Evolutionary conservation across 2,113 vertebrate genomes (phyloP), one percentile per base, ranked within the genome.

Genomic region (Bubalus kerabau): DNA sequence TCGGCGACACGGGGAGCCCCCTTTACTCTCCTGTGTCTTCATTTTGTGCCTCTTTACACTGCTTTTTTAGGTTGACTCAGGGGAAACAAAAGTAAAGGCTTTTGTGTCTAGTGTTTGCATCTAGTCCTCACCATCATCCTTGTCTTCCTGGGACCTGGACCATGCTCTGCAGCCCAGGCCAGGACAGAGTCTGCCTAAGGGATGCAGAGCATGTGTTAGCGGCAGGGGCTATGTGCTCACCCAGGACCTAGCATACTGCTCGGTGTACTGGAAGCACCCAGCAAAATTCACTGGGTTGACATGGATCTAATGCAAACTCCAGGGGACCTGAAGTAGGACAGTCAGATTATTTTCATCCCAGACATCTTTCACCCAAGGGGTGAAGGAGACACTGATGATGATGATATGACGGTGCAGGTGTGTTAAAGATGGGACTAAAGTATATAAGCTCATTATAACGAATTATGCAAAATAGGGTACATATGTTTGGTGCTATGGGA

Each of bases 1-100:
- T 30, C 0, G 2, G 26, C 9, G 16, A 2, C 19, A 17, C 1
- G 1, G 32, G n/a, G 43, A 74, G 12, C 21, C 67, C 56, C 15
- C 0, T 30, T 71, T 46, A 19, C 26, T n/a, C n/a, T 32, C 8
- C 40, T 7, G 40, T 7, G 1, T 15, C 32, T 76, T 81, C 26
- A 0, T 30, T 23, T 40, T 81, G 0, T 10, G 32, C 78, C 13
- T 50, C n/a, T 56, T 32, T 43, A 30, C 26, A 24, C 7, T 32
- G 23, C 21, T 52, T 3, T 13, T 12, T 59, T 43, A 82, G n/a
- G 21, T 86, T 62, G 67, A 67, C n/a, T 78, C 40, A 19, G 5
- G 10, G 30, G 21, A 56, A 92, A 56, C 26, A 48, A 26, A 95
- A 67, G 62, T 60, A 30, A 91, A 74, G 54, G 7, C 19, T 7